Evolutionary conservation across 1,140 invertebrate species (phyloP), one percentile per base, ranked within the genome.

Genomic region (Drosophila melanogaster): DNA sequence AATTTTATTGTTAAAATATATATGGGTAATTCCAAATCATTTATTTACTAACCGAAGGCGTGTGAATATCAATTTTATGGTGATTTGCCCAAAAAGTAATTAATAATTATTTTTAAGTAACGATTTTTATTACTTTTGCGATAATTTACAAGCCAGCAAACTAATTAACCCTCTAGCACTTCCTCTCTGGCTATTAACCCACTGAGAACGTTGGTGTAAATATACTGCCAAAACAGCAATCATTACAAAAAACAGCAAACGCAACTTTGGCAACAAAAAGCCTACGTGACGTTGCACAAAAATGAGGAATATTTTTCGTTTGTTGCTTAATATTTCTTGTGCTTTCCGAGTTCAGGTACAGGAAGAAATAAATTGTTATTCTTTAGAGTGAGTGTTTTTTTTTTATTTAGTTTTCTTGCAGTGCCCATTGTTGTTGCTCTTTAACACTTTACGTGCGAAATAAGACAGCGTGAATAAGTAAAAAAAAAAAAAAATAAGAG

Each of bases 391-490:
- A 19, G 43, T 17, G 50, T 46, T 22, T 19, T 59, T 47, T 26
- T 8, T 30, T 30, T 30, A 30, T 7, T 30, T 30, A 1, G 6
- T 30, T 46, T 59, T 77, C 51, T 67, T 69, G 38, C 43, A 70
- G 60, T 60, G 47, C 43, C 40, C 64, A 56, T 67, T 70, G 55
- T 81, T 81, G 62, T 57, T 81, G 81, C 59, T 85, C 60, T 85
- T 86, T 86, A 86, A 80, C 81, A 86, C 81, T 86, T 81, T 70
- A 81, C 77, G 81, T 85, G 69, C 77, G 74, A 81, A 85, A 78
- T 74, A 58, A 83, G 76, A 47, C 60, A 77, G 40, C 59, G 64
- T 46, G 64, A 67, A 67, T 67, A 65, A 65, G 64, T 65, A 49
- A 47, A 41, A 33, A 35, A 35, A 40, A 19, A 22, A 22, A 22